phyloP scores from a whole-genome alignment of 2,113 vertebrate species.

The Euleptes europaea region DNA sequence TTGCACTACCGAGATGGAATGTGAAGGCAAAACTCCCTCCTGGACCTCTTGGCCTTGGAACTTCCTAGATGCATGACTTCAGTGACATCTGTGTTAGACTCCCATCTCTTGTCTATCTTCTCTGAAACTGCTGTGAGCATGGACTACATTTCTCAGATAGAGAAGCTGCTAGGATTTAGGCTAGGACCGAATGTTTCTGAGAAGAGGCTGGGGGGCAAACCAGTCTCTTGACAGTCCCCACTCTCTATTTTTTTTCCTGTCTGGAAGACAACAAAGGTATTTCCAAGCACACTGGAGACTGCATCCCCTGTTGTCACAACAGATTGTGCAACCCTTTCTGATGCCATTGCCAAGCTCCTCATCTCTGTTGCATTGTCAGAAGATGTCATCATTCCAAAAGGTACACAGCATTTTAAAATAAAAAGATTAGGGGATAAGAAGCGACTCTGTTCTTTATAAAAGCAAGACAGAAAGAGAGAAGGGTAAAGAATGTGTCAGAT shows the following conservation, averaged over 20 bases:
- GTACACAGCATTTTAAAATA: slow-evolving; percentile 59
- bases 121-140: too few species aligned
- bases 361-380: slow-evolving; percentile 78
- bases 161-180: too few species aligned
- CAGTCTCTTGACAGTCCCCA: not conserved
- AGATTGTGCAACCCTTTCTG: slow-evolving; percentile 70
- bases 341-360: slow-evolving; percentile 76
- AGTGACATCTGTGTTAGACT: too few species aligned
- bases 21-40: too few species aligned
- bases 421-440: slow-evolving; percentile 80
- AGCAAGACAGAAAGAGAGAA: not conserved
- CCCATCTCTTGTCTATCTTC: too few species aligned
- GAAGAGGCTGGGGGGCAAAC: not conserved
- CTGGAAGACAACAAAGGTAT: slow-evolving; percentile 54
- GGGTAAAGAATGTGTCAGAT: slow-evolving; percentile 68
- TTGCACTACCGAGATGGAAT: too few species aligned
- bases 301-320: slow-evolving; percentile 77
- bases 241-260: slow-evolving; percentile 40
- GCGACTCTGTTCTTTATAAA: slow-evolving; percentile 68
- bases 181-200: too few species aligned
- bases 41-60: too few species aligned
- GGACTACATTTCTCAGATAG: too few species aligned
- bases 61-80: too few species aligned
- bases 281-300: slow-evolving; percentile 53
- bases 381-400: slow-evolving; percentile 74